Evolutionary conservation across 2,888 invertebrate species (phyloP).

Genomic region (Orchesellides sinensis): DNA sequence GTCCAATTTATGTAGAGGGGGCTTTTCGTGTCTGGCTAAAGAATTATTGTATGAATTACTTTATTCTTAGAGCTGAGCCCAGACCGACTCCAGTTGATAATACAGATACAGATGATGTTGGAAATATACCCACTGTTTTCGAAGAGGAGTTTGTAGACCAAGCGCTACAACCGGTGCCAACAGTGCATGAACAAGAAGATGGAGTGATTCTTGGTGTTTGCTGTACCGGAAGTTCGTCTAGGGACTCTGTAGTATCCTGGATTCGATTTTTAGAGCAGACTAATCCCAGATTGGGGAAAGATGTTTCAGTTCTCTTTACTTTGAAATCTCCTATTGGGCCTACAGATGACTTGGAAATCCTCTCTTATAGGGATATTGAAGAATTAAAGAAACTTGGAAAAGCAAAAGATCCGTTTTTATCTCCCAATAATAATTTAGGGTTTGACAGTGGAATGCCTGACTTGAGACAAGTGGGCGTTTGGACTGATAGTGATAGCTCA

Average conservation of each 20-base stretch:
- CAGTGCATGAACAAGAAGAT: constrained; percentile 95
- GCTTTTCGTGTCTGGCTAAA: constrained; percentile 88
- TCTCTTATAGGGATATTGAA: constrained; percentile 32
- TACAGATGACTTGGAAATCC: constrained; percentile 71
- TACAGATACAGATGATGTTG: constrained; percentile 82
- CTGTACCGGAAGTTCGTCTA: constrained; percentile 93
- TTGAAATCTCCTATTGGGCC: constrained; percentile 82
- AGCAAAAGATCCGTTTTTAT: constrained; percentile 28
- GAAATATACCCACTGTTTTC: constrained; percentile 75
- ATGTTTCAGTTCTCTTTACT: constrained; percentile 91
- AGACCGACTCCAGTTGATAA: constrained; percentile 77
- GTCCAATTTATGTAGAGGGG: constrained; percentile 89
- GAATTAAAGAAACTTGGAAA: constrained; percentile 56
- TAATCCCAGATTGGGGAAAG: constrained; percentile 83
- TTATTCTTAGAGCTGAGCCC: constrained; percentile 86
- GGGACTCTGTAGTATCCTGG: constrained; percentile 96
- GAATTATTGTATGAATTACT: constrained; percentile 88
- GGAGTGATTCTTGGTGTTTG: constrained; percentile 92
- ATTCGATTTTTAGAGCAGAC: constrained; percentile 86
- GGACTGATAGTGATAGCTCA: constrained; percentile 66
- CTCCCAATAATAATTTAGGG: constrained; percentile 41
- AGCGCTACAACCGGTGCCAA: constrained; percentile 78
- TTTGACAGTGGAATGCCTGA: constrained; percentile 64
- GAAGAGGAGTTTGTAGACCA: constrained; percentile 73
- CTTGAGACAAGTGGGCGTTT: constrained; percentile 71